A percentile compares a stretch with the other conserved stretches of the same genome.
Conservation (phyloP, 2,113 vertebrate species). For the Hippoglossus stenolepis region DNA sequence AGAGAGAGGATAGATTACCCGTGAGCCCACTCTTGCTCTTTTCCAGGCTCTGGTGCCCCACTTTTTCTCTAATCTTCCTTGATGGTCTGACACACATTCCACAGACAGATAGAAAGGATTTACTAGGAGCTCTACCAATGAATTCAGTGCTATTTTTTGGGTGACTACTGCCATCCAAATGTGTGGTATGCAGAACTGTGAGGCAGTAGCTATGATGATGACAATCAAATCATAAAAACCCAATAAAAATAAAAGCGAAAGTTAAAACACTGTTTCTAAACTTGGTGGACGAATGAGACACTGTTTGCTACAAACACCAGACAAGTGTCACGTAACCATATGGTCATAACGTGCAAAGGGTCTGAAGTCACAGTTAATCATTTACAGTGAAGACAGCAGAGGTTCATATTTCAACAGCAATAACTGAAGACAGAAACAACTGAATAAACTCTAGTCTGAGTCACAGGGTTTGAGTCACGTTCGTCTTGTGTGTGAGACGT, state of each 20-base stretch:
- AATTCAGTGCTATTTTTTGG: slow-evolving; percentile 31
- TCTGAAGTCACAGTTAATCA: slow-evolving; percentile 51
- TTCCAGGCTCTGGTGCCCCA: slow-evolving; percentile 64
- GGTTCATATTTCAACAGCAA: slow-evolving; percentile 27
- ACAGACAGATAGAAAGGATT: slow-evolving; percentile 52
- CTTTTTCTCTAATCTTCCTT: slow-evolving; percentile 68
- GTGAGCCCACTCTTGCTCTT: slow-evolving; percentile 61
- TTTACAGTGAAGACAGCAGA: slow-evolving; percentile 45
- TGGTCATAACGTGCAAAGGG: slow-evolving; percentile 30
- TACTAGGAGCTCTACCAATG: slow-evolving; percentile 40
- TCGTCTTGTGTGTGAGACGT: not conserved
- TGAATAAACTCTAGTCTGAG: slow-evolving; percentile 30
- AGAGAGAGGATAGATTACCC: slow-evolving; percentile 58
- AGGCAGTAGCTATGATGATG: not conserved
- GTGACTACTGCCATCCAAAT: slow-evolving; percentile 12
- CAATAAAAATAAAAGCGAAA: not conserved
- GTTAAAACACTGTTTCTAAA: not conserved
- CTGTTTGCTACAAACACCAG: not conserved
- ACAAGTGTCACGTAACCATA: not conserved
- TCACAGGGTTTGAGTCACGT: slow-evolving; percentile 33
- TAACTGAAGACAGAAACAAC: slow-evolving; percentile 10
- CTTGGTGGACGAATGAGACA: not conserved
- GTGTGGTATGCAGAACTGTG: slow-evolving; percentile 9
- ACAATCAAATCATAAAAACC: not conserved
- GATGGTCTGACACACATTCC: slow-evolving; percentile 72